phyloP scores from a whole-genome alignment of 2,113 vertebrate species.

The Stegostoma tigrinum region DNA sequence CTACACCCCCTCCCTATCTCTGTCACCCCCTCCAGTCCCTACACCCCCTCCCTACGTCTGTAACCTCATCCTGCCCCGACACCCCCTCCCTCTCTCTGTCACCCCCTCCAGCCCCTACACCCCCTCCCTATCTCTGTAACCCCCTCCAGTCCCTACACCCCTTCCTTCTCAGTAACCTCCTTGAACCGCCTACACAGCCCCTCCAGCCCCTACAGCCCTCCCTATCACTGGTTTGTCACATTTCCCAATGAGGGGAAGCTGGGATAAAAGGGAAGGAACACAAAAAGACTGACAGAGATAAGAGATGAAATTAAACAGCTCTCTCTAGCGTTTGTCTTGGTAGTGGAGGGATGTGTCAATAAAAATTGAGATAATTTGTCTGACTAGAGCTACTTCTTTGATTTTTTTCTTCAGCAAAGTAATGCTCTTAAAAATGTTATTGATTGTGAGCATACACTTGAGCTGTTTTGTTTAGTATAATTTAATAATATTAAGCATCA shows the following conservation, averaged over 20 bases:
- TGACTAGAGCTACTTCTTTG: too few species aligned
- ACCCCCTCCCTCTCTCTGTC: too few species aligned
- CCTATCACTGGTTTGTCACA: background rate
- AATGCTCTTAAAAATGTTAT: too few species aligned
- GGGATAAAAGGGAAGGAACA: background rate
- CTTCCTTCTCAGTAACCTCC: background rate
- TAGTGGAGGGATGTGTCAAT: background rate
- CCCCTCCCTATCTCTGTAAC: background rate
- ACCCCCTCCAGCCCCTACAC: too few species aligned
- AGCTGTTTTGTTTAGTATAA: background rate
- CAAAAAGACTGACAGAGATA: background rate
- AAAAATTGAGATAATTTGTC: background rate
- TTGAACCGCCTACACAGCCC: too few species aligned
- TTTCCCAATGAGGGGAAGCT: background rate
- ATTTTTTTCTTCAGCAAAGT: too few species aligned
- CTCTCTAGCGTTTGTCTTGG: background rate
- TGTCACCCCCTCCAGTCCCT: too few species aligned
- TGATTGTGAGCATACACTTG: background rate
- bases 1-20: too few species aligned
- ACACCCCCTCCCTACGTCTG: too few species aligned
- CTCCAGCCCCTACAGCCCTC: too few species aligned
- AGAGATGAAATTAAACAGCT: background rate
- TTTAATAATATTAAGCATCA: background rate
- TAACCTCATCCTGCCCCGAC: too few species aligned
- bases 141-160: background rate